These are phyloP conservation scores for Potamarius usumacintae DNA, from an alignment of 2,113 vertebrate species.

Conservation along the genomic window DNA sequence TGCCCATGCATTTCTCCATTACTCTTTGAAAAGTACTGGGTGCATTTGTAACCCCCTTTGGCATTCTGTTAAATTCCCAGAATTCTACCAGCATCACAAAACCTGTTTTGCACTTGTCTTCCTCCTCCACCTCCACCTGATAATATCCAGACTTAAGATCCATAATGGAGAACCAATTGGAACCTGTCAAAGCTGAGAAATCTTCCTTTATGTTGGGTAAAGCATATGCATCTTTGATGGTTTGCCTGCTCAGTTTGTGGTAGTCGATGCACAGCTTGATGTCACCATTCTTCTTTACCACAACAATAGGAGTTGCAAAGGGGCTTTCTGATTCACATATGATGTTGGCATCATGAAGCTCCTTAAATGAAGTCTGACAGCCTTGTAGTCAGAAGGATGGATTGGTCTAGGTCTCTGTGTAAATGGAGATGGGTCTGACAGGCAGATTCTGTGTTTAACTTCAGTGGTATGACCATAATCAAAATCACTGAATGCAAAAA, in stretches of 20 bases:
- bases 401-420: constrained; percentile 28
- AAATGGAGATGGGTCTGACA: constrained; percentile 19
- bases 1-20: not conserved
- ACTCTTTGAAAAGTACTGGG: not conserved
- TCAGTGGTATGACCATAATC: constrained; percentile 36
- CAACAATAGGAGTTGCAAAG: not conserved
- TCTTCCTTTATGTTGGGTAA: too few relatives aligned
- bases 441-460: constrained; percentile 27
- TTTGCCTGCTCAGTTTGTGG: too few relatives aligned
- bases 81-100: not conserved
- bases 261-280: not conserved
- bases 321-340: constrained; percentile 28
- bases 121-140: not conserved
- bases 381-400: too few relatives aligned
- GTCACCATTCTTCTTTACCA: constrained; percentile 18
- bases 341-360: constrained; percentile 11
- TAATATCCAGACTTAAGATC: not conserved
- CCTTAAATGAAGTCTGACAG: too few relatives aligned
- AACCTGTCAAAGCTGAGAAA: too few relatives aligned
- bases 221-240: too few relatives aligned
- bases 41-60: not conserved
- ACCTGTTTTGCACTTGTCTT: not conserved
- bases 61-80: constrained; percentile 1
- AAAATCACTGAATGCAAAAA: not conserved
- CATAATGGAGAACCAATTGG: not conserved